phyloP scores from a whole-genome alignment of 2,888 invertebrate species.

The Dimorphilus gyrociliatus region DNA sequence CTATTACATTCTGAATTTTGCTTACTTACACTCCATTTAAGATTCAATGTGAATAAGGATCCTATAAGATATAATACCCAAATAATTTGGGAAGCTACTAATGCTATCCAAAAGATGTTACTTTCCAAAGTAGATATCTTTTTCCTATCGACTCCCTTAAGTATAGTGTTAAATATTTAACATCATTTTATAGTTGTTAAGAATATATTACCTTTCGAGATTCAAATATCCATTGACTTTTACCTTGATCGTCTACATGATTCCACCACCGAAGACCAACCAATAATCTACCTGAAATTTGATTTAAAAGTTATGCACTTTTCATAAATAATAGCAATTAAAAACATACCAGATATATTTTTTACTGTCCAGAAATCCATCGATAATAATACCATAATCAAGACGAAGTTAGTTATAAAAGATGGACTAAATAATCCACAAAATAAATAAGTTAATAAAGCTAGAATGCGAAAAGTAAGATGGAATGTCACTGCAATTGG shows the following conservation, averaged over 20 bases:
- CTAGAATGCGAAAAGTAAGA: constrained; percentile 58
- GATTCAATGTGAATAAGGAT: constrained; percentile 66
- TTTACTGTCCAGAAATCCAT: constrained; percentile 99
- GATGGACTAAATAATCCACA: constrained; percentile 76
- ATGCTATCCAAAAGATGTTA: constrained; percentile 79
- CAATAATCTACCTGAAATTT: constrained; percentile 60
- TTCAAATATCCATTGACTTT: constrained; percentile 96
- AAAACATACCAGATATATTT: constrained; percentile 63
- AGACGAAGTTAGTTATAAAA: constrained; percentile 89
- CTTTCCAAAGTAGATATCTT: constrained; percentile 50
- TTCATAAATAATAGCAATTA: no score
- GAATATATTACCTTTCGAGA: constrained; percentile 78
- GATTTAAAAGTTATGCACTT: no score
- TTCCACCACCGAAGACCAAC: constrained; percentile 99
- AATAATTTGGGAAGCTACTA: constrained; percentile 63
- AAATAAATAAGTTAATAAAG: constrained; percentile 69
- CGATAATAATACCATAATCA: constrained; percentile 70
- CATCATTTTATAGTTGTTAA: no score
- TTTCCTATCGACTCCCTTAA: constrained; percentile 20
- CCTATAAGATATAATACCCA: constrained; percentile 75
- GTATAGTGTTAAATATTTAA: no score
- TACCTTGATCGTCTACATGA: constrained; percentile 89
- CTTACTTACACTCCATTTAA: constrained; percentile 69
- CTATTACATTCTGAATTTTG: no score
- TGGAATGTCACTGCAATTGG: constrained; percentile 84